A percentile compares a stretch with the other conserved stretches of the same genome.
Evolutionary conservation across 2,888 invertebrate genomes (phyloP).

Genomic region (Epistrophe eligans): DNA sequence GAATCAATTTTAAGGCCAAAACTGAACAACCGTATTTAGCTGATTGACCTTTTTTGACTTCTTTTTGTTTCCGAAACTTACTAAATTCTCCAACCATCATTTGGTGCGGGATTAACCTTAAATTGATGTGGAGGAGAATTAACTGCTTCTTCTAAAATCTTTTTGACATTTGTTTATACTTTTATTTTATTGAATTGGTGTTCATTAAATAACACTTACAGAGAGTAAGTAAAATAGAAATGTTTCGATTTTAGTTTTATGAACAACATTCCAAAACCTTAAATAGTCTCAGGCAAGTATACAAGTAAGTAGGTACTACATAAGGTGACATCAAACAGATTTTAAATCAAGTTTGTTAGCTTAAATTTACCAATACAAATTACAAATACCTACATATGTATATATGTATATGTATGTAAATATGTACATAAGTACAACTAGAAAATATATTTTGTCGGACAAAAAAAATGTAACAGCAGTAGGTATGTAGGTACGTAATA

Average conservation of each 20-base stretch:
- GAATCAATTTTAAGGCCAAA: too few relatives aligned
- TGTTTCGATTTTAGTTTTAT: neutral
- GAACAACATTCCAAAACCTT: slow-evolving; percentile 11
- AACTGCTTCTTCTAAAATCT: too few relatives aligned
- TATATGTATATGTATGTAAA: neutral
- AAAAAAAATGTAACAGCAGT: neutral
- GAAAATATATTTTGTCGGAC: neutral
- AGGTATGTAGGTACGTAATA: neutral
- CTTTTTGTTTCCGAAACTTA: too few relatives aligned
- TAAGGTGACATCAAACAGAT: slow-evolving; percentile 13
- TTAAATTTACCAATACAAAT: neutral
- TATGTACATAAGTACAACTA: neutral
- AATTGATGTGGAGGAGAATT: too few relatives aligned
- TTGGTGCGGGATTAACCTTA: too few relatives aligned
- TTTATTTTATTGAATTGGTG: too few relatives aligned
- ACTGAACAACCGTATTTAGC: too few relatives aligned
- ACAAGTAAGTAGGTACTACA: neutral
- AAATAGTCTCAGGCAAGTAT: neutral
- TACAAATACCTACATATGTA: neutral
- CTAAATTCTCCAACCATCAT: too few relatives aligned
- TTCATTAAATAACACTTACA: too few relatives aligned
- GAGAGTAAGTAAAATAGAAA: too few relatives aligned
- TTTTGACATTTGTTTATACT: too few relatives aligned
- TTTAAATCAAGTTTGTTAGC: slow-evolving; percentile 13
- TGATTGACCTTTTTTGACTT: too few relatives aligned